Evolutionary conservation across 2,888 invertebrate genomes (phyloP).

Genomic region (Drosophila longiperda): DNA sequence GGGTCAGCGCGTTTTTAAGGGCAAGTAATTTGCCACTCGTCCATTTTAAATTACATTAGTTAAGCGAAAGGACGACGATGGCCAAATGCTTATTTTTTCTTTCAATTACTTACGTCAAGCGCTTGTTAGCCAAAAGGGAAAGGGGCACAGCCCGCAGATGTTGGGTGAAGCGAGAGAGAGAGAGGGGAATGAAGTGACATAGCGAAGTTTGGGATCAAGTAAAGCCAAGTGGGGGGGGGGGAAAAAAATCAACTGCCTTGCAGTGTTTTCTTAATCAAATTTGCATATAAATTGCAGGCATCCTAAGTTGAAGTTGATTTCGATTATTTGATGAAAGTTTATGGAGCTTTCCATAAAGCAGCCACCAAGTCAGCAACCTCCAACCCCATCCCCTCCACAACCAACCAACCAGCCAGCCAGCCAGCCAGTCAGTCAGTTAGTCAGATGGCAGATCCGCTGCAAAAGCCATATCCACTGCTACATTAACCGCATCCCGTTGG

Average conservation of each 20-base stretch:
- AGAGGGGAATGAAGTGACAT: too few species aligned
- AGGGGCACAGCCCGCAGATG: neutral
- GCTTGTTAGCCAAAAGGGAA: neutral
- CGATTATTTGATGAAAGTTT: conserved; percentile 78
- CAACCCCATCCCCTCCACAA: neutral
- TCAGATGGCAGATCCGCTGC: conserved; percentile 16
- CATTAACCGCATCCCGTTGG: conserved; percentile 47
- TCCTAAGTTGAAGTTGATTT: conserved; percentile 66
- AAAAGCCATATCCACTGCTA: conserved; percentile 35
- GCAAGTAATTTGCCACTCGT: conserved; percentile 79
- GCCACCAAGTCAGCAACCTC: conserved; percentile 4
- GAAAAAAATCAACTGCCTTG: conserved; percentile 40
- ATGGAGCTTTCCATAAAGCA: conserved; percentile 55
- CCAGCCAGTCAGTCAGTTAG: neutral
- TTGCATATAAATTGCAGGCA: conserved; percentile 76
- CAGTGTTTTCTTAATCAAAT: conserved; percentile 75
- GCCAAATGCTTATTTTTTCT: conserved; percentile 75
- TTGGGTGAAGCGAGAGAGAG: neutral
- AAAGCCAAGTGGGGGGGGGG: conserved; percentile 10
- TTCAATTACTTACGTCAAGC: conserved; percentile 66
- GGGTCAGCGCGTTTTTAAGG: conserved; percentile 54
- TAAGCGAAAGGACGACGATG: conserved; percentile 57
- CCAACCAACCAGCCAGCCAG: neutral
- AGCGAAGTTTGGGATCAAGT: conserved; percentile 20
- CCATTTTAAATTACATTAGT: conserved; percentile 78